A percentile compares a stretch with the other conserved stretches of the same genome.
Evolutionary conservation across 1,140 invertebrate species (phyloP).

Genomic region (Idris sp.): DNA sequence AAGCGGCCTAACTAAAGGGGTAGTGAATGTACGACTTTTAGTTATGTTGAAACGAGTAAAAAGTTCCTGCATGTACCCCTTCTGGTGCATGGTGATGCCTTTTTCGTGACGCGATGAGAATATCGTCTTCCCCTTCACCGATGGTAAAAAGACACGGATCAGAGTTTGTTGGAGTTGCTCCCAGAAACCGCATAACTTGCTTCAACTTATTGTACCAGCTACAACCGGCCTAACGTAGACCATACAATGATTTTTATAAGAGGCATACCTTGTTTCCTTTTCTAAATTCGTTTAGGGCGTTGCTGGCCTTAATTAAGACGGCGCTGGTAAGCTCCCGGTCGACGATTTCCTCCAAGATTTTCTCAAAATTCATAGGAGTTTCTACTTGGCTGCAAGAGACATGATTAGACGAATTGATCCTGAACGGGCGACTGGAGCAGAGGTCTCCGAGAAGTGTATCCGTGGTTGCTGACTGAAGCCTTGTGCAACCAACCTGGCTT

Average conservation of each 20-base stretch:
- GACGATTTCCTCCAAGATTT: neutral
- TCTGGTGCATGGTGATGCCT: neutral
- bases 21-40: neutral
- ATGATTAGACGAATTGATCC: constrained; percentile 1
- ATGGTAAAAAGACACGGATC: neutral
- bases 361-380: neutral
- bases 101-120: neutral
- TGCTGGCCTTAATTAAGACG: neutral
- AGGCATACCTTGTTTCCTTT: neutral
- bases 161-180: neutral
- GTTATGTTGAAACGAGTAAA: neutral
- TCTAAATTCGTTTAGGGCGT: neutral
- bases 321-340: neutral
- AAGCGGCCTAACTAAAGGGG: neutral
- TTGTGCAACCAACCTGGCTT: constrained; percentile 57
- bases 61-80: neutral
- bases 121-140: constrained; percentile 2
- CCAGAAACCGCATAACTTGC: neutral
- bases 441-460: constrained; percentile 3
- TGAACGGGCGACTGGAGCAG: neutral
- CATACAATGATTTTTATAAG: neutral
- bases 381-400: neutral
- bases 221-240: neutral
- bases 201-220: neutral
- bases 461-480: constrained; percentile 49